phyloP scores from a whole-genome alignment of 2,113 vertebrate genomes.

The Cichladusa arquata region DNA sequence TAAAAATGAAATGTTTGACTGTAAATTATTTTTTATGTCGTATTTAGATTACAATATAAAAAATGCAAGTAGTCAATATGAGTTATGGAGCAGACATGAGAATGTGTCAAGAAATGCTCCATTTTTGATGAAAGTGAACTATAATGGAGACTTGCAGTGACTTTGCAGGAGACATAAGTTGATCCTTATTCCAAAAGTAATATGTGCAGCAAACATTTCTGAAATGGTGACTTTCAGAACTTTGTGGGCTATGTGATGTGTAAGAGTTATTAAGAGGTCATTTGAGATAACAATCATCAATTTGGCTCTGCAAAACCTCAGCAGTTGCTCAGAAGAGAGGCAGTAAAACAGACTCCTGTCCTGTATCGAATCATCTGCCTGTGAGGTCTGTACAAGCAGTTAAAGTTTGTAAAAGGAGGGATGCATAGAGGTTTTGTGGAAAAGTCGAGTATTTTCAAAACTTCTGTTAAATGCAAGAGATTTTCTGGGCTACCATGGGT shows the following conservation, averaged over 20 bases:
- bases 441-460: neutral
- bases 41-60: slow-evolving; percentile 23
- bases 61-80: neutral
- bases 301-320: neutral
- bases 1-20: slow-evolving; percentile 39
- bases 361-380: neutral
- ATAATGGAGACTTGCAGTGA: neutral
- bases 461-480: neutral
- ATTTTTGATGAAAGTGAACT: neutral
- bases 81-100: neutral
- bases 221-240: neutral
- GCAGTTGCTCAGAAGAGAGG: neutral
- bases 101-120: neutral
- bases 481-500: neutral
- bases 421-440: neutral
- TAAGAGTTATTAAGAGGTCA: neutral
- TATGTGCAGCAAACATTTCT: neutral
- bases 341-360: neutral
- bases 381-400: neutral
- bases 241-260: neutral
- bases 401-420: neutral
- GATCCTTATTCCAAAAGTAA: neutral
- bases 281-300: slow-evolving; percentile 20
- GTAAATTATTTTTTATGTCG: slow-evolving; percentile 1
- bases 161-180: neutral